These are phyloP conservation scores for Crocidura indochinensis DNA, from an alignment of 2,797 vertebrate species.

Conservation along the genomic window DNA sequence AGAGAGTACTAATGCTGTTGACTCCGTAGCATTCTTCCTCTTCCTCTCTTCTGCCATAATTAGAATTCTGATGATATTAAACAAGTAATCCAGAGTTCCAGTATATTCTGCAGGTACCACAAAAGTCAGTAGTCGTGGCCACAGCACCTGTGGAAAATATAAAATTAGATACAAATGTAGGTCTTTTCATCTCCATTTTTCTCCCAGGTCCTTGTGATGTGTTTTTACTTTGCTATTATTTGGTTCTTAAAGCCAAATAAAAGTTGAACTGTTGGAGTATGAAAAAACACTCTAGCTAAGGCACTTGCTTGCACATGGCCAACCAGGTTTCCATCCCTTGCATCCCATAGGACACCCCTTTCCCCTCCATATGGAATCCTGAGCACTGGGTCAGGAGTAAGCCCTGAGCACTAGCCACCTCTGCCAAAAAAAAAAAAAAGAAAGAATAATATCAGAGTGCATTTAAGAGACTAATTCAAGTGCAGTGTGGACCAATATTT, in stretches of 20 bases:
- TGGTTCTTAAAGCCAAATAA: too few species aligned
- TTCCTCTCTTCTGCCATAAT: conserved; percentile 82
- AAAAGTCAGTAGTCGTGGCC: conserved; percentile 83
- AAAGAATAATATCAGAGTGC: too few species aligned
- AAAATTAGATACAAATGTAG: background rate
- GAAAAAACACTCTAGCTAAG: too few species aligned
- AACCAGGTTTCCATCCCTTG: too few species aligned
- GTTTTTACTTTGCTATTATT: too few species aligned
- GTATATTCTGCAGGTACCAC: conserved; percentile 81
- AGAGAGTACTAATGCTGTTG: conserved; percentile 83
- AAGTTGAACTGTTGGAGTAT: too few species aligned
- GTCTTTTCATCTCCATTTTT: background rate
- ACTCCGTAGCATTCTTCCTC: conserved; percentile 48
- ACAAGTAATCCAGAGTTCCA: conserved; percentile 69
- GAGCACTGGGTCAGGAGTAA: too few species aligned
- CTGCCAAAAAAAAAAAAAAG: too few species aligned
- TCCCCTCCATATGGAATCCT: too few species aligned
- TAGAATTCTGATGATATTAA: conserved; percentile 80
- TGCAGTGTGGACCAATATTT: background rate
- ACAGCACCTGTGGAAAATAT: conserved; percentile 72
- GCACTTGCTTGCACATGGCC: too few species aligned
- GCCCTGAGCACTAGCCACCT: too few species aligned
- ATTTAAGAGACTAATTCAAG: background rate
- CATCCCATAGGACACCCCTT: too few species aligned
- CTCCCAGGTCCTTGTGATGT: background rate